Conservation (phyloP, 2,888 invertebrate genomes). For the Petrolisthes manimaculis region DNA sequence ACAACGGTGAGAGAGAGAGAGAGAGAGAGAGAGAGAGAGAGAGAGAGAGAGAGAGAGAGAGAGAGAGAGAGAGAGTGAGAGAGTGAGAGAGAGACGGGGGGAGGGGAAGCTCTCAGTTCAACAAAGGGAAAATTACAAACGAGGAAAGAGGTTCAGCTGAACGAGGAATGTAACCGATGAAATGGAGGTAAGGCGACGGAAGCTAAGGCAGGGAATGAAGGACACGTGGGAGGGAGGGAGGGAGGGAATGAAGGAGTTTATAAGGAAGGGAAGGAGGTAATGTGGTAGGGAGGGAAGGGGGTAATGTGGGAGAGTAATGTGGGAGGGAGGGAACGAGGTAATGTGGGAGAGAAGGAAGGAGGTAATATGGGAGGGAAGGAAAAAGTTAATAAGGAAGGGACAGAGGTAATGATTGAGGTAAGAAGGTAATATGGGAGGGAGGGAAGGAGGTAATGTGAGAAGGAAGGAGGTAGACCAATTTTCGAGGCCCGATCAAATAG, state of each 20-base stretch:
- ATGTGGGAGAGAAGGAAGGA: too few relatives aligned
- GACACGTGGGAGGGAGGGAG: background rate
- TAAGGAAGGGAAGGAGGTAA: too few relatives aligned
- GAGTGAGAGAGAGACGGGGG: background rate
- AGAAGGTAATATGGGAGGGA: background rate
- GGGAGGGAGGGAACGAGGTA: too few relatives aligned
- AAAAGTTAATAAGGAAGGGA: too few relatives aligned
- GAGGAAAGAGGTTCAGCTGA: background rate
- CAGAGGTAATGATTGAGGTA: too few relatives aligned
- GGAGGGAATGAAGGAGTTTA: background rate
- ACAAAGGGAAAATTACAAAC: background rate
- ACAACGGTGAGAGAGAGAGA: background rate
- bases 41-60: background rate
- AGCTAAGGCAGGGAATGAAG: background rate
- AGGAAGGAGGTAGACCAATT: too few relatives aligned
- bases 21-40: background rate
- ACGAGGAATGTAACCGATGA: background rate
- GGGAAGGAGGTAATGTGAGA: background rate
- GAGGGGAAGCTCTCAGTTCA: conserved; percentile 13
- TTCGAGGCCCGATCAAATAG: too few relatives aligned
- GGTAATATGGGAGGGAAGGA: too few relatives aligned
- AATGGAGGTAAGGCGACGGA: background rate
- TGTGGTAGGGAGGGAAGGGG: too few relatives aligned
- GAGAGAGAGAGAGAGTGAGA: background rate
- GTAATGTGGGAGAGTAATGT: too few relatives aligned